Percentiles rank a stretch among this genome's conserved stretches.
These are phyloP conservation scores for Heliconius eleuchia DNA, from an alignment of 1,140 invertebrate species.

Conservation along the genomic window DNA sequence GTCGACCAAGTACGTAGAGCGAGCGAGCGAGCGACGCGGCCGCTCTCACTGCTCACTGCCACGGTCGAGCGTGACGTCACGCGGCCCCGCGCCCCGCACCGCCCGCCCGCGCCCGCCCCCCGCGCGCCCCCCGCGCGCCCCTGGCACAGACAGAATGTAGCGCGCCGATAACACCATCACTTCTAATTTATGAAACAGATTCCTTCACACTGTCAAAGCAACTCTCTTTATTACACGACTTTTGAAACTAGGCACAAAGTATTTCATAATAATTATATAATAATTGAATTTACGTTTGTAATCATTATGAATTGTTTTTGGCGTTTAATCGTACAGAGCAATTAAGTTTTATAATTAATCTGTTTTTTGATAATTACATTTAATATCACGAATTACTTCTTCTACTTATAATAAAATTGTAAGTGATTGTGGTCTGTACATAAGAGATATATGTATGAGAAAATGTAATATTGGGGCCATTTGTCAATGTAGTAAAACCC, in stretches of 20 bases:
- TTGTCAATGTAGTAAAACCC: too few species aligned
- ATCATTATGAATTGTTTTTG: not conserved
- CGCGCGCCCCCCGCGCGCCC: conserved; percentile 48
- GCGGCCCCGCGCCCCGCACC: conserved; percentile 41
- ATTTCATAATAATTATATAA: conserved; percentile 17
- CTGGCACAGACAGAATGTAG: conserved; percentile 73
- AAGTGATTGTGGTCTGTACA: too few species aligned
- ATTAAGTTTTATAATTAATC: not conserved
- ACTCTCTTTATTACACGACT: conserved; percentile 66
- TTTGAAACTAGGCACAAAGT: conserved; percentile 57
- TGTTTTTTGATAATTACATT: not conserved
- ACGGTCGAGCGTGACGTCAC: conserved; percentile 79
- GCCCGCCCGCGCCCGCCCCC: conserved; percentile 41
- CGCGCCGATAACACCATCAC: conserved; percentile 71
- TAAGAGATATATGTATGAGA: too few species aligned
- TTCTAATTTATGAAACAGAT: conserved; percentile 62
- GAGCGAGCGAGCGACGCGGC: conserved; percentile 71
- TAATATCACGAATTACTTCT: not conserved
- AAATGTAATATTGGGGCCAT: too few species aligned
- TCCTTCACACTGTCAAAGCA: conserved; percentile 62
- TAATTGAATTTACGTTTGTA: not conserved
- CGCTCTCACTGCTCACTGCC: conserved; percentile 79
- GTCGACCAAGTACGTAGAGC: conserved; percentile 75
- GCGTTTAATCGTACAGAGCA: not conserved
- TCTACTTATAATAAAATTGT: not conserved